phyloP scores from a whole-genome alignment of 2,797 vertebrate genomes.

The Pangasius djambal region DNA sequence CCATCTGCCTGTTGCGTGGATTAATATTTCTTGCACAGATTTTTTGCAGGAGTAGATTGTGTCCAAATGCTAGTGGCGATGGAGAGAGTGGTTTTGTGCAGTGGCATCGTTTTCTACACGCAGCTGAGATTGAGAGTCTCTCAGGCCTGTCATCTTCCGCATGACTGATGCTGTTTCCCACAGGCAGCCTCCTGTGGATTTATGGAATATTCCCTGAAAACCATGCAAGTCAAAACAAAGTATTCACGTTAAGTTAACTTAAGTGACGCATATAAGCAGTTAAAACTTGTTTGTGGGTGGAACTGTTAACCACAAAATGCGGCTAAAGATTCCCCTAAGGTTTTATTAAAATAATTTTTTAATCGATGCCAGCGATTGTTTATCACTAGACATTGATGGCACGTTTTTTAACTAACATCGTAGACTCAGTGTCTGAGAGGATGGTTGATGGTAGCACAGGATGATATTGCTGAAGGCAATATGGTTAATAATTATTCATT shows the following conservation, averaged over 20 bases:
- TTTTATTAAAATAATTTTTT: background rate
- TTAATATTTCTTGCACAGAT: constrained; percentile 56
- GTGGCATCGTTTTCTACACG: constrained; percentile 35
- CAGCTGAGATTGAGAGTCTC: constrained; percentile 43
- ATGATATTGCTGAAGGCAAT: constrained; percentile 26
- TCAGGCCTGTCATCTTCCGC: constrained; percentile 31
- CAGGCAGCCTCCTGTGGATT: constrained; percentile 42
- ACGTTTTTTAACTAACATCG: background rate
- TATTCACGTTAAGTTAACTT: background rate
- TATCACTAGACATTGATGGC: constrained; percentile 25
- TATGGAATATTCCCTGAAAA: constrained; percentile 16
- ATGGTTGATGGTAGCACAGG: constrained; percentile 11
- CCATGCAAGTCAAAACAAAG: constrained; percentile 33
- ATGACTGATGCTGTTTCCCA: constrained; percentile 45
- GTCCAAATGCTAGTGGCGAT: constrained; percentile 45
- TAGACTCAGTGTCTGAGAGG: constrained; percentile 9
- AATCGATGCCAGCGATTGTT: background rate
- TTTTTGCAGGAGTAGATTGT: constrained; percentile 51
- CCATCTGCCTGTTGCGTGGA: constrained; percentile 53
- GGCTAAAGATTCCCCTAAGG: background rate
- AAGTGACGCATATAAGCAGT: background rate
- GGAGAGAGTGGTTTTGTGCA: constrained; percentile 38
- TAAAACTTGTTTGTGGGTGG: background rate
- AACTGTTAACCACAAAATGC: background rate
- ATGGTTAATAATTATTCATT: background rate